A percentile compares a stretch with the other conserved stretches of the same genome.
These are phyloP conservation scores for Lutjanus argentimaculatus DNA, from an alignment of 2,797 vertebrate species.

Conservation along the genomic window DNA sequence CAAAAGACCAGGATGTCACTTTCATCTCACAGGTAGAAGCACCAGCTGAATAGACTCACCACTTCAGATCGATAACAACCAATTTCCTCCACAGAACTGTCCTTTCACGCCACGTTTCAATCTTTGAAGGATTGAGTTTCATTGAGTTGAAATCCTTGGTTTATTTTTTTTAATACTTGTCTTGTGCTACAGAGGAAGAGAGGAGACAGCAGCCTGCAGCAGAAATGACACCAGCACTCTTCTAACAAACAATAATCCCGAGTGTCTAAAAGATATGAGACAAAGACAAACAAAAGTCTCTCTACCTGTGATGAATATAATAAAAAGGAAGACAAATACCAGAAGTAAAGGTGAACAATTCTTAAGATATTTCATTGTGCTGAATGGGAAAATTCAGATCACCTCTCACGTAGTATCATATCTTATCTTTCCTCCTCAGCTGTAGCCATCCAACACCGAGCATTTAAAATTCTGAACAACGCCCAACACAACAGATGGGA, in stretches of 20 bases:
- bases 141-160: slow-evolving; percentile 12
- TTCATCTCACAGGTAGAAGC: too few species aligned
- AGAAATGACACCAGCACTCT: neutral
- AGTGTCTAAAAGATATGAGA: neutral
- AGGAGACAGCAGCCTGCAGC: neutral
- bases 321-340: neutral
- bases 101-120: neutral
- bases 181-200: neutral
- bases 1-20: neutral
- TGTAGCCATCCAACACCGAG: neutral
- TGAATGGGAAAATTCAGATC: neutral
- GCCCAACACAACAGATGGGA: neutral
- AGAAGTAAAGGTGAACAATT: neutral
- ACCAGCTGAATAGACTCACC: neutral
- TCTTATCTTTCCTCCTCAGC: neutral
- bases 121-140: neutral
- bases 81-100: neutral
- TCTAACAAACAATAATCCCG: slow-evolving; percentile 3
- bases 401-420: neutral
- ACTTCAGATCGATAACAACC: neutral
- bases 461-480: slow-evolving; percentile 1
- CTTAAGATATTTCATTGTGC: neutral
- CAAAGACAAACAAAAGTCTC: neutral
- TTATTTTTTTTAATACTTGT: neutral
- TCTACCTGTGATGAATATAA: neutral